phyloP scores from a whole-genome alignment of 2,797 vertebrate species.

The Gallirallus australis region DNA sequence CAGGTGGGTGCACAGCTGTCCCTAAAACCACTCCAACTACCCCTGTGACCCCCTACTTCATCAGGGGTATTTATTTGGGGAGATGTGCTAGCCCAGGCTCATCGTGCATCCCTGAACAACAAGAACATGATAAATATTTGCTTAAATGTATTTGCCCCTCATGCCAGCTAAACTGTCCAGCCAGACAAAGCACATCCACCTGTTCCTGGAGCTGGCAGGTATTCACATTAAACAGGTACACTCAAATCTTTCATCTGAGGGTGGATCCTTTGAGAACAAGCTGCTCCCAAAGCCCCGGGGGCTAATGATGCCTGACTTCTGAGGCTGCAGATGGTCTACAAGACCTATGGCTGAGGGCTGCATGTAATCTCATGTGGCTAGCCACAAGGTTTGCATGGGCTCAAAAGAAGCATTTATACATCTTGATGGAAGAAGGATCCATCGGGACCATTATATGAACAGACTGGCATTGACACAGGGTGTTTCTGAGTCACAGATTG shows the following conservation, averaged over 20 bases:
- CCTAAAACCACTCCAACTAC: not conserved
- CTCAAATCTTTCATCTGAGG: not conserved
- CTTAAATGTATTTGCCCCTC: not conserved
- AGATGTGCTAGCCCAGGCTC: not conserved
- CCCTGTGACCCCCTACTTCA: not conserved
- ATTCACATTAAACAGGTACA: not conserved
- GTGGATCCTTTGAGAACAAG: not conserved
- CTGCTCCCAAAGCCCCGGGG: not conserved
- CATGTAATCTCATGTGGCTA: not conserved
- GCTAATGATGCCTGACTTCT: not conserved
- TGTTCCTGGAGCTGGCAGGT: not conserved
- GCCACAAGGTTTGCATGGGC: not conserved
- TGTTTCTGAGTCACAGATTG: not conserved
- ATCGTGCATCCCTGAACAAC: not conserved
- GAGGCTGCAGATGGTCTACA: not conserved
- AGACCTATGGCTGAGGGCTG: not conserved
- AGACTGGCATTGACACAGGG: not conserved
- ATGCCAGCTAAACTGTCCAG: not conserved
- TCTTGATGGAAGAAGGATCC: not conserved
- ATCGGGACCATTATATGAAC: not conserved
- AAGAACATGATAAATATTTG: not conserved
- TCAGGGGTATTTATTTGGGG: too few species aligned
- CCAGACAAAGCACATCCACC: not conserved
- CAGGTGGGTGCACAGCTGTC: conserved; percentile 45
- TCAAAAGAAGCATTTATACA: not conserved